Percentiles rank a stretch among this genome's conserved stretches.
Evolutionary conservation across 2,888 invertebrate species (phyloP).

Genomic region (Acanthosepion pharaonis): DNA sequence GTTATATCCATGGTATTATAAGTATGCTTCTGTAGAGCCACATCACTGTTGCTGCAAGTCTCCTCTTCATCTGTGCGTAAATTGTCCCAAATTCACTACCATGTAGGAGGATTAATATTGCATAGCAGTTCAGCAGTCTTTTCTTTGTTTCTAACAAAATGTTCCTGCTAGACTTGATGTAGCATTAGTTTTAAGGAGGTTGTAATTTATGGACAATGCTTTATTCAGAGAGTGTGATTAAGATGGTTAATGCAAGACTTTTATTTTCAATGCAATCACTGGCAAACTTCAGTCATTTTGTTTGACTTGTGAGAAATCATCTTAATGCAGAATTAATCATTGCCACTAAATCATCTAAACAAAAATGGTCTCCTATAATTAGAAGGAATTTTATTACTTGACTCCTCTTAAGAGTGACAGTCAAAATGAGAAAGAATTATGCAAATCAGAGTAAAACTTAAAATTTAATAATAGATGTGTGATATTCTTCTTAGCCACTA

Average conservation of each 20-base stretch:
- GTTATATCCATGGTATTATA: no score
- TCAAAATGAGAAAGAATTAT: neutral
- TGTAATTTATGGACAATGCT: neutral
- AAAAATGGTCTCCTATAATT: neutral
- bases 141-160: no score
- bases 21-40: no score
- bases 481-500: neutral
- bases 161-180: neutral
- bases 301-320: neutral
- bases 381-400: neutral
- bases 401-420: neutral
- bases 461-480: neutral
- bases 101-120: no score
- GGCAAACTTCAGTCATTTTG: neutral
- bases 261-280: neutral
- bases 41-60: no score
- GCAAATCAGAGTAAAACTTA: neutral
- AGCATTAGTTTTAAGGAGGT: neutral
- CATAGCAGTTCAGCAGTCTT: no score
- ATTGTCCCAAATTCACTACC: no score
- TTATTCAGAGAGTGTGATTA: neutral
- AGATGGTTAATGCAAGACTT: neutral
- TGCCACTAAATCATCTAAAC: neutral
- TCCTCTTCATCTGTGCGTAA: no score
- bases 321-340: neutral